Evolutionary conservation across 2,113 vertebrate genomes (phyloP), one percentile per base, ranked within the genome.

Genomic region (Nettapus auritus): DNA sequence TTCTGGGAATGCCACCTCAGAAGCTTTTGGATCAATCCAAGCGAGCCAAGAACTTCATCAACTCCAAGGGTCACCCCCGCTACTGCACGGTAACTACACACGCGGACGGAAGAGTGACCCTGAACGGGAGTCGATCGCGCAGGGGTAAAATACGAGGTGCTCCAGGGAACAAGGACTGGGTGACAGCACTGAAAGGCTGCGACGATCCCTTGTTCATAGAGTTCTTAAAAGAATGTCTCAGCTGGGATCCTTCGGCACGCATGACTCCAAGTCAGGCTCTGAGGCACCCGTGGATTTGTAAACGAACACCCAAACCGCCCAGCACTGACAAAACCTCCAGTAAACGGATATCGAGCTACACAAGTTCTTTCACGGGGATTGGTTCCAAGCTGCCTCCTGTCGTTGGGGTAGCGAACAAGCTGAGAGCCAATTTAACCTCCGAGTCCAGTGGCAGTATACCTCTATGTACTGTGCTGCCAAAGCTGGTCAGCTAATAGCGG

Each of bases 41-140:
- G 83, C 97, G 99, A 91, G 98, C 99, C 96, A 99, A 99, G 98
- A 99, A 99, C 98, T 99, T 99, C 89, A 98, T 99, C 97, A 99
- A 97, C 97, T 99, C 99, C 34, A 99, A 99, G 97, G 99, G 99
- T 70, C 98, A 99, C 33, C 99, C 99, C 9, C 99, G 99, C 38
- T 99, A 99, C 98, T 99, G 99, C 81, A 98, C 98, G 1, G 97
- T 98, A 38, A 98, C 98, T 36, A 99, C 98, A 0, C 98, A 99
- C 40, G 95, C 98, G 2, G 99, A 99, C 1, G 99, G 99, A 34
- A 98, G 98, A 80, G 98, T 98, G 19, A 98, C 99, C 67, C 98
- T 99, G 11, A 98, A 97, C 1, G 99, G 99, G 36, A 98, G 98
- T 29, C 98, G 99, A 34, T 99, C 99, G 1, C 99, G 99, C 23